These are phyloP conservation scores for Ceratoteleas bidentatus DNA, from an alignment of 1,140 invertebrate species.

Conservation along the genomic window DNA sequence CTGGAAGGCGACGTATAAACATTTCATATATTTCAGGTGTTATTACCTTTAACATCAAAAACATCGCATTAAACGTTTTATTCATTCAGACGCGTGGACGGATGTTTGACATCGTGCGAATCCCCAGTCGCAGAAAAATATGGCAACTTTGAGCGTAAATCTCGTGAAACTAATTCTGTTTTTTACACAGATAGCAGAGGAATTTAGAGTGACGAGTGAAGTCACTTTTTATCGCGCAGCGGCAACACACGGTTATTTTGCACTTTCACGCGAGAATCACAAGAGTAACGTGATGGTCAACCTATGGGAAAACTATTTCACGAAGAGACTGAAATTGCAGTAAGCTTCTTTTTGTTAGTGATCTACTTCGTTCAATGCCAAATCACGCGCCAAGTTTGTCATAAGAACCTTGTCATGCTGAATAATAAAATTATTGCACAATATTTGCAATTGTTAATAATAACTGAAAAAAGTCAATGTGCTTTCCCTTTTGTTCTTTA, in stretches of 20 bases:
- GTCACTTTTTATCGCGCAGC: slow-evolving; percentile 5
- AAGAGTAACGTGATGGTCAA: too few species aligned
- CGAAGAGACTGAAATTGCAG: too few species aligned
- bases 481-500: too few species aligned
- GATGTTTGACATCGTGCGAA: slow-evolving; percentile 17
- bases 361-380: too few species aligned
- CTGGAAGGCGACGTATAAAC: slow-evolving; percentile 21
- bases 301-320: too few species aligned
- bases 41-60: slow-evolving; percentile 38
- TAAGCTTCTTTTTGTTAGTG: too few species aligned
- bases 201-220: slow-evolving; percentile 5
- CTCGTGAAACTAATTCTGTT: slow-evolving; percentile 17
- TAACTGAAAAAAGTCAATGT: too few species aligned
- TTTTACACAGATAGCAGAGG: slow-evolving; percentile 5
- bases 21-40: slow-evolving; percentile 38
- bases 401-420: too few species aligned
- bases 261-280: background rate
- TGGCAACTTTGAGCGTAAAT: slow-evolving; percentile 15
- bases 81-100: slow-evolving; percentile 6
- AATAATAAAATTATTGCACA: too few species aligned
- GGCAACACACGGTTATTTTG: slow-evolving; percentile 8
- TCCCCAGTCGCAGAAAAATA: slow-evolving; percentile 12
- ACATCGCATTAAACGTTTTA: slow-evolving; percentile 37
- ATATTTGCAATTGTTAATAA: too few species aligned
- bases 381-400: too few species aligned